These are phyloP conservation scores for Drosophila nr. perissopoda DNA, from an alignment of 2,888 invertebrate species.

Conservation along the genomic window DNA sequence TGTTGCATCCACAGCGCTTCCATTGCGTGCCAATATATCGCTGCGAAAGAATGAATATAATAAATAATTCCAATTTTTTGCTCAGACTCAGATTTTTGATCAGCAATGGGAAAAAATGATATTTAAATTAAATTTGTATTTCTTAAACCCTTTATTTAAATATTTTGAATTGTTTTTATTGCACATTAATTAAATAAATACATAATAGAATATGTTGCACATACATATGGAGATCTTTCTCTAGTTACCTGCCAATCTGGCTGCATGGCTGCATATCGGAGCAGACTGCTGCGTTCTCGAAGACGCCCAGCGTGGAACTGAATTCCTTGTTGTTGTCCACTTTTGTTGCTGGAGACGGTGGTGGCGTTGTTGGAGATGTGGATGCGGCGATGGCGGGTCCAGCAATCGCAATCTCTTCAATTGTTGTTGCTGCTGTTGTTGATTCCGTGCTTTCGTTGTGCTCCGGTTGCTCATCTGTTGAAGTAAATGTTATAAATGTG, in stretches of 20 bases:
- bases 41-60: slow-evolving; percentile 48
- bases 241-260: slow-evolving; percentile 90
- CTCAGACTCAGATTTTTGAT: background rate
- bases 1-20: slow-evolving; percentile 93
- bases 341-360: slow-evolving; percentile 19
- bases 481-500: slow-evolving; percentile 78
- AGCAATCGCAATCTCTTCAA: slow-evolving; percentile 11
- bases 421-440: slow-evolving; percentile 26
- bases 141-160: background rate
- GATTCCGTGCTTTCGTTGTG: slow-evolving; percentile 31
- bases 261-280: slow-evolving; percentile 92
- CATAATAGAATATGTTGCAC: background rate
- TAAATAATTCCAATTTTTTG: background rate
- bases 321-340: slow-evolving; percentile 36
- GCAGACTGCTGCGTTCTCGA: slow-evolving; percentile 89
- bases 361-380: slow-evolving; percentile 55
- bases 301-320: slow-evolving; percentile 75
- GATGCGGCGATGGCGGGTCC: slow-evolving; percentile 65
- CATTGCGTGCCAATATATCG: slow-evolving; percentile 84
- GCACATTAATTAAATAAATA: background rate
- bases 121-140: background rate
- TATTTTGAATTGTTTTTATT: background rate
- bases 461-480: slow-evolving; percentile 76
- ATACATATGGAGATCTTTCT: background rate
- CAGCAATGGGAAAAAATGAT: background rate